Evolutionary conservation across 2,797 vertebrate species (phyloP).

Genomic region (Tympanoctomys barrerae): DNA sequence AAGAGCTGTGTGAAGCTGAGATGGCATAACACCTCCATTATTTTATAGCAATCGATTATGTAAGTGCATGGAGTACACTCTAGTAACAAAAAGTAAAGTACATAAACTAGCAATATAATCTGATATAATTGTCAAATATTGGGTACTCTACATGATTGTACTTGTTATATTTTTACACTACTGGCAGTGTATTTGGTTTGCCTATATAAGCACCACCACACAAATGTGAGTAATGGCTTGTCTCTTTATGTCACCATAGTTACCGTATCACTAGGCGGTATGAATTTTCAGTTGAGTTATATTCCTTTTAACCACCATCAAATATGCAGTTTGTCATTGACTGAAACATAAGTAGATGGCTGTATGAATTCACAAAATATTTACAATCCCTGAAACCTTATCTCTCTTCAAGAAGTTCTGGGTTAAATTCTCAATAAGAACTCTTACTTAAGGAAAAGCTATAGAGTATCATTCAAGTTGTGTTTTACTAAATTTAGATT

Average conservation of each 20-base stretch:
- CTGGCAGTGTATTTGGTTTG: too few relatives aligned
- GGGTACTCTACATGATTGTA: neutral
- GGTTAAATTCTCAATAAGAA: slow-evolving; percentile 61
- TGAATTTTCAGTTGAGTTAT: neutral
- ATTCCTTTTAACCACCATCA: neutral
- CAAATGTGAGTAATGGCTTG: neutral
- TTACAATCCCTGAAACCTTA: neutral
- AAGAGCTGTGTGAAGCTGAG: neutral
- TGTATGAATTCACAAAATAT: neutral
- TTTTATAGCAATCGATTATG: neutral
- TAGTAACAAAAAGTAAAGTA: neutral
- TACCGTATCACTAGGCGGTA: too few relatives aligned
- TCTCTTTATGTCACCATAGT: too few relatives aligned
- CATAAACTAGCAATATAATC: too few relatives aligned
- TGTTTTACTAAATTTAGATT: slow-evolving; percentile 64
- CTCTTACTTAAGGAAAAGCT: slow-evolving; percentile 29
- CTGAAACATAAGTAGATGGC: neutral
- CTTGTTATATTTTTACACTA: neutral
- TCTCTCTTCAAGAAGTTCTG: neutral
- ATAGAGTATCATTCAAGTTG: slow-evolving; percentile 55
- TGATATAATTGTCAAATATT: neutral
- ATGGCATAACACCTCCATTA: too few relatives aligned
- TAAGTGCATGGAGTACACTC: neutral
- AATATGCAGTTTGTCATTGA: neutral
- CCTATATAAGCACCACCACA: neutral